Evolutionary conservation across 2,113 vertebrate genomes (phyloP).

Genomic region (Eptesicus fuscus): DNA sequence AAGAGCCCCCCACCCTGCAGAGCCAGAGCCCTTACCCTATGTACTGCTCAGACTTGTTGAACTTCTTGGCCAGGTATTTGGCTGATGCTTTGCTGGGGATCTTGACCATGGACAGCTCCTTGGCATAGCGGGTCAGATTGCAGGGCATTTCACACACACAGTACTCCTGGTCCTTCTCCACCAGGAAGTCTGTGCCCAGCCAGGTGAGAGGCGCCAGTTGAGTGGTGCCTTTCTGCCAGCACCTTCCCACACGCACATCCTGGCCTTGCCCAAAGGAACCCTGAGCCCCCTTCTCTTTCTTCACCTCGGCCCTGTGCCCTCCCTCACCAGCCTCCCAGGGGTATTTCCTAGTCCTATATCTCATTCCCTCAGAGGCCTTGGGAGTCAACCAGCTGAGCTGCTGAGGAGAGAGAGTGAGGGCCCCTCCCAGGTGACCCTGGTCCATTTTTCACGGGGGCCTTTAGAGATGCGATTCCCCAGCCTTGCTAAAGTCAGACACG

Average conservation of each 20-base stretch:
- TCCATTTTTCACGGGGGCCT: neutral
- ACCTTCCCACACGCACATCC: neutral
- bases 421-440: neutral
- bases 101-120: constrained; percentile 99
- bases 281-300: neutral
- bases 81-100: constrained; percentile 99
- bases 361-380: neutral
- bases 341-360: neutral
- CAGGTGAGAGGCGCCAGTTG: constrained; percentile 12
- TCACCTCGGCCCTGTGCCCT: neutral
- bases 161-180: constrained; percentile 96
- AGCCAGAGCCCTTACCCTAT: constrained; percentile 87
- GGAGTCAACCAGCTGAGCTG: neutral
- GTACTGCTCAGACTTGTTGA: constrained; percentile 99
- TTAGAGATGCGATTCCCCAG: neutral
- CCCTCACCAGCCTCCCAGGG: neutral
- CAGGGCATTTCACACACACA: constrained; percentile 97
- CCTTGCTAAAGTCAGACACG: neutral
- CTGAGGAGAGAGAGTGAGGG: neutral
- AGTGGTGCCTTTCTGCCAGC: constrained; percentile 31
- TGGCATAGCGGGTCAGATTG: constrained; percentile 95
- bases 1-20: neutral
- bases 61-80: constrained; percentile 99
- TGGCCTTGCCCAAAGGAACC: neutral
- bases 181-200: constrained; percentile 90